Base-by-base conservation (phyloP, 2,797 vertebrate genomes). In the Staurois parvus region DNA sequence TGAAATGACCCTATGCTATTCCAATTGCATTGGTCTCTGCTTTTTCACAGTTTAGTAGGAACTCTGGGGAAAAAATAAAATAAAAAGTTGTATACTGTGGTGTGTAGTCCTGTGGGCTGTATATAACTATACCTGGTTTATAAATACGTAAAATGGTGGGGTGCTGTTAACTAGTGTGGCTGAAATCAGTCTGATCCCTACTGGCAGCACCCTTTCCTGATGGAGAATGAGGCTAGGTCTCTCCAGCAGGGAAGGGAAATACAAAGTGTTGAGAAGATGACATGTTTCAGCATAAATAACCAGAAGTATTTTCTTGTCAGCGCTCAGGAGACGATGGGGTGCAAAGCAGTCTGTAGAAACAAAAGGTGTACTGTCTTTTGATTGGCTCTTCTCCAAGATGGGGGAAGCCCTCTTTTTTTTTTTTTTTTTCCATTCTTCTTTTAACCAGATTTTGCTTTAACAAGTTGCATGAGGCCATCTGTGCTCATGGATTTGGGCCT, bases 401-500 rank as follows among this genome's bases (percentile, higher is more conserved):
- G 69, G 48, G 68, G 0, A 29, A 40, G 84, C 86, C 84, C 88
- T n/a, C 84, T 92, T 94, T 86, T 89, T 66, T 13, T 13, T 28
- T 1, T 62, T 17, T 19, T 48, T 91, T 91, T n/a, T n/a, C n/a
- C n/a, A n/a, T n/a, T 93, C 13, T 70, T 87, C 89, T 66, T 91
- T 95, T 94, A 99, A 78, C 94, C 96, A 0, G 97, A 98, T 89
- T 96, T 98, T 82, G 92, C 89, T 87, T 96, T 96, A 89, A 99
- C 97, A 89, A 98, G 94, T 85, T 91, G 86, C 94, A 99, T 98
- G 73, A 99, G 95, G 91, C 97, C 98, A 28, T 97, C 95, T 0
- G 97, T 98, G 94, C 97, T 99, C 98, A 99, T 97, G 94, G 97
- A 99, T 88, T 99, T 99, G 90, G 98, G 98, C 19, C 98, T 91